Percentiles rank a stretch among this genome's conserved stretches.
Conservation (phyloP, 2,113 vertebrate species). For the Sturnus vulgaris region DNA sequence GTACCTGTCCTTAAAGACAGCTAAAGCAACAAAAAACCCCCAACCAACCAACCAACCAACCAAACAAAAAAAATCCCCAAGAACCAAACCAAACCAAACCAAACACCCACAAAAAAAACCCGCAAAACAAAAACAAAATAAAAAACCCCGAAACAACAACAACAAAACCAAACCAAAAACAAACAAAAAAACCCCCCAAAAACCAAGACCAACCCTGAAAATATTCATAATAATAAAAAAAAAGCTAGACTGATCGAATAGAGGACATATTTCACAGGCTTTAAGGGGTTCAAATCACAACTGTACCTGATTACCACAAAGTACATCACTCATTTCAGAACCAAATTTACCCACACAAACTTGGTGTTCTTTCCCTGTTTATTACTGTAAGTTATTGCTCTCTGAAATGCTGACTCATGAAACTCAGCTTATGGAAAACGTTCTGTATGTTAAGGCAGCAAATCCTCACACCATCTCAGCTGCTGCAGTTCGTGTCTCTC, state of each 20-base stretch:
- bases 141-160: too few relatives aligned
- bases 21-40: background rate
- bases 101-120: too few relatives aligned
- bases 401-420: conserved; percentile 58
- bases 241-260: background rate
- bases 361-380: conserved; percentile 38
- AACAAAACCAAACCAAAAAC: too few relatives aligned
- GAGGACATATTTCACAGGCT: conserved; percentile 24
- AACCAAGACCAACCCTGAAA: background rate
- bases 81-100: too few relatives aligned
- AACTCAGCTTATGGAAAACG: conserved; percentile 4
- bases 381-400: conserved; percentile 58
- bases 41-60: too few relatives aligned
- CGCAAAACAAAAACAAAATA: too few relatives aligned
- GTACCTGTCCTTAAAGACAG: background rate
- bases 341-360: conserved; percentile 62
- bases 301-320: conserved; percentile 47
- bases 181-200: too few relatives aligned
- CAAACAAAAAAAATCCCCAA: too few relatives aligned
- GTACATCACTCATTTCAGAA: conserved; percentile 59
- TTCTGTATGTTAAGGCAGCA: conserved; percentile 46
- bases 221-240: background rate
- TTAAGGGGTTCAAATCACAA: conserved; percentile 49
- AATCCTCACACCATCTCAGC: conserved; percentile 17
- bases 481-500: background rate